A percentile compares a stretch with the other conserved stretches of the same genome.
Conservation (phyloP, 2,888 invertebrate species). For the Drosophila flavopinicola region DNA sequence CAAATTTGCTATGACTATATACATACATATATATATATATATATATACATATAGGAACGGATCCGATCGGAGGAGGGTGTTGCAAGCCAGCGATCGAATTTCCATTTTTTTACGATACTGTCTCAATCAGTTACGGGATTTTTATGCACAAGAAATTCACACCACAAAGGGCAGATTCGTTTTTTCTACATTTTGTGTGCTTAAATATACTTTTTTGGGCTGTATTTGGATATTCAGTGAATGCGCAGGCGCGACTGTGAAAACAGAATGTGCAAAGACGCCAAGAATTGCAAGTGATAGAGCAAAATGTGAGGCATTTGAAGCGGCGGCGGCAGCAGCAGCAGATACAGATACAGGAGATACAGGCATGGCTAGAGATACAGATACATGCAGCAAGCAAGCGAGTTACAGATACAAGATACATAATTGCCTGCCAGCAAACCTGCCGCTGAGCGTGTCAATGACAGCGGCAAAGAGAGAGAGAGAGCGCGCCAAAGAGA, state of each 20-base stretch:
- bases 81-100: slow-evolving; percentile 67
- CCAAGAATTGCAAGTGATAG: slow-evolving; percentile 64
- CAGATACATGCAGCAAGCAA: slow-evolving; percentile 49
- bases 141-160: slow-evolving; percentile 47
- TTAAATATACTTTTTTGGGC: slow-evolving; percentile 3
- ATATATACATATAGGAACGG: neutral
- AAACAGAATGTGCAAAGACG: slow-evolving; percentile 46
- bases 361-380: slow-evolving; percentile 20
- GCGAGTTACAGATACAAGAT: slow-evolving; percentile 75
- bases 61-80: slow-evolving; percentile 20
- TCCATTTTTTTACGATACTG: slow-evolving; percentile 79
- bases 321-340: slow-evolving; percentile 29
- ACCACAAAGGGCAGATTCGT: slow-evolving; percentile 33
- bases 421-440: slow-evolving; percentile 70
- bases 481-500: slow-evolving; percentile 4
- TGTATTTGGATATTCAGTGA: slow-evolving; percentile 42
- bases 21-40: neutral
- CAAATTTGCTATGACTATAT: slow-evolving; percentile 66
- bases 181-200: neutral
- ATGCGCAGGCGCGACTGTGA: slow-evolving; percentile 60
- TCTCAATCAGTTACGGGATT: slow-evolving; percentile 73
- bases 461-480: slow-evolving; percentile 55
- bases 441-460: slow-evolving; percentile 75
- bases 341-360: slow-evolving; percentile 22
- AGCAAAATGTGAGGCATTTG: slow-evolving; percentile 79